A percentile compares a stretch with the other conserved stretches of the same genome.
Conservation (phyloP, 2,888 invertebrate genomes). For the Smittia sp. region DNA sequence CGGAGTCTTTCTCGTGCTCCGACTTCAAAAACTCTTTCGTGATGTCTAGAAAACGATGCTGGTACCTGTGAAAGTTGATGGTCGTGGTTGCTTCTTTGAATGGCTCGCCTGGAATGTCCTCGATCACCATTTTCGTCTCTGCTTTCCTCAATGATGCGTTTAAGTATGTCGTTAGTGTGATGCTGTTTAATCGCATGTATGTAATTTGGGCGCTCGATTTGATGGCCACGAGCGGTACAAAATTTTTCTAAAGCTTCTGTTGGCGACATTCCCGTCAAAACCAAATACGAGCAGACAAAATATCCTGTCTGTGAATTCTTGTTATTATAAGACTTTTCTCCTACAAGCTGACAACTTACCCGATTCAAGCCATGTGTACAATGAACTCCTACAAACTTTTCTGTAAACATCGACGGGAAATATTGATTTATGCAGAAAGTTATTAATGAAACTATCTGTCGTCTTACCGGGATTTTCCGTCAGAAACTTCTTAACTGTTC, state of each 20-base stretch:
- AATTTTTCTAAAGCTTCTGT: slow-evolving; percentile 5
- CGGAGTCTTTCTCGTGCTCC: no score
- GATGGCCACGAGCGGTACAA: slow-evolving; percentile 11
- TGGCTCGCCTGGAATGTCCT: neutral
- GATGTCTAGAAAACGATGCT: no score
- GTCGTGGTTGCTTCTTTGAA: neutral
- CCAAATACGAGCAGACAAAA: slow-evolving; percentile 34
- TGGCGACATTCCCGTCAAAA: neutral
- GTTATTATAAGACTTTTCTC: neutral
- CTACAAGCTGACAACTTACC: slow-evolving; percentile 70
- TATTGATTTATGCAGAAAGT: slow-evolving; percentile 15
- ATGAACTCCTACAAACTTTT: slow-evolving; percentile 71
- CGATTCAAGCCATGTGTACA: slow-evolving; percentile 78
- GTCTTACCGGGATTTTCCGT: slow-evolving; percentile 27
- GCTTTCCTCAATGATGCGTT: neutral
- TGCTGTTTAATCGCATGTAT: neutral
- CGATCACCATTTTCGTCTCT: neutral
- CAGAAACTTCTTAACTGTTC: slow-evolving; percentile 21
- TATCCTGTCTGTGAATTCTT: slow-evolving; percentile 12
- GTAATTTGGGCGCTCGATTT: slow-evolving; percentile 29
- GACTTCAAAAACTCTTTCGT: no score
- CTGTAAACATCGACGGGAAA: slow-evolving; percentile 55
- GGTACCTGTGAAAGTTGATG: no score
- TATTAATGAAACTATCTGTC: neutral
- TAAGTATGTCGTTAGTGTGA: neutral